Conservation (phyloP, 2,888 invertebrate genomes). For the Diloba caeruleocephala region DNA sequence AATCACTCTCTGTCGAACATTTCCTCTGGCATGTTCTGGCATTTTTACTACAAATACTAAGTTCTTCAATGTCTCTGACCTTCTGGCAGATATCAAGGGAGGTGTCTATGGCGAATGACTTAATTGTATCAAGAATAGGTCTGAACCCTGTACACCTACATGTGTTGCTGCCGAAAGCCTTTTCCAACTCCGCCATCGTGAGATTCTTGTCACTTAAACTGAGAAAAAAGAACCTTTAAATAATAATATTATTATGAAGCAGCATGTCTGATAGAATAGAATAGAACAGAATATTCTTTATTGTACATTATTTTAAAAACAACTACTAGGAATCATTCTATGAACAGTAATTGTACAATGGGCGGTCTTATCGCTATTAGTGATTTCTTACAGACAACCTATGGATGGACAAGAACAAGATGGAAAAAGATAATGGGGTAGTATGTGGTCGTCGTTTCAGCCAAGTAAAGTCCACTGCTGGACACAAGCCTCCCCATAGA, state of each 20-base stretch:
- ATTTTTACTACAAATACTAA: constrained; percentile 63
- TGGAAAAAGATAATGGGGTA: too few relatives aligned
- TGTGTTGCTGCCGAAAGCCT: constrained; percentile 93
- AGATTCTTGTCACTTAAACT: constrained; percentile 87
- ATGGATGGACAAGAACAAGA: too few relatives aligned
- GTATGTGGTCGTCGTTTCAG: too few relatives aligned
- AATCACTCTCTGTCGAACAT: constrained; percentile 64
- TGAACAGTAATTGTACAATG: too few relatives aligned
- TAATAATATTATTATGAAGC: neutral
- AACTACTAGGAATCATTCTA: too few relatives aligned
- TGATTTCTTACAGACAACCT: too few relatives aligned
- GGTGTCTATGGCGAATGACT: constrained; percentile 91
- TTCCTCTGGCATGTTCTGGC: constrained; percentile 65
- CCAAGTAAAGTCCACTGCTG: too few relatives aligned
- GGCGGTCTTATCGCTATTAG: too few relatives aligned
- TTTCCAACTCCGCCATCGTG: constrained; percentile 91
- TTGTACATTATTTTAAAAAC: too few relatives aligned
- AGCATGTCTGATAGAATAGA: too few relatives aligned
- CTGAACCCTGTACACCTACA: constrained; percentile 95
- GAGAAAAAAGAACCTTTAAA: constrained; percentile 21
- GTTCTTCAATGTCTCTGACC: constrained; percentile 85
- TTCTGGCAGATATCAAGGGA: constrained; percentile 82
- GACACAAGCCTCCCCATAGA: too few relatives aligned
- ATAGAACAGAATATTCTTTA: too few relatives aligned
- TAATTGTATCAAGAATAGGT: constrained; percentile 93